These are phyloP conservation scores for Cavia porcellus DNA, from an alignment of 2,113 vertebrate genomes.

Conservation along the genomic window DNA sequence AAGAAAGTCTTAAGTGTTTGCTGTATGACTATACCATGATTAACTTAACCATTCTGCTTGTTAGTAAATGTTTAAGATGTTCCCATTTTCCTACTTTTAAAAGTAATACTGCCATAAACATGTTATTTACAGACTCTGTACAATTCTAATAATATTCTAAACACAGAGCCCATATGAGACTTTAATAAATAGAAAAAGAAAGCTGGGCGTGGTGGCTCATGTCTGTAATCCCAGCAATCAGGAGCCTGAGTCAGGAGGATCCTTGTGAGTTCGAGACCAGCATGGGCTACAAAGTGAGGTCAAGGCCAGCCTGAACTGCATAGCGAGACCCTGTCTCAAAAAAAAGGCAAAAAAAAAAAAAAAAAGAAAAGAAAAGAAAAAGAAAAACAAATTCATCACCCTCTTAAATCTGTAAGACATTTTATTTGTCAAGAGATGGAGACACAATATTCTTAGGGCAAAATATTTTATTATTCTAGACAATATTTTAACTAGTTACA, in stretches of 20 bases:
- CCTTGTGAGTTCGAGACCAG: no score
- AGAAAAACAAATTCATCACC: not conserved
- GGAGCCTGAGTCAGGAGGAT: no score
- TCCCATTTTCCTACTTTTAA: conserved; percentile 23
- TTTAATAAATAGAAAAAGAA: no score
- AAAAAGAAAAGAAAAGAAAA: conserved; percentile 25
- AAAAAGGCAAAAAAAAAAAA: no score
- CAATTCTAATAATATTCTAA: not conserved
- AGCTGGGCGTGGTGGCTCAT: no score
- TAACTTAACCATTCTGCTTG: not conserved
- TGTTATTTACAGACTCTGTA: not conserved
- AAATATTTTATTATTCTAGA: conserved; percentile 26
- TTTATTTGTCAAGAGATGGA: conserved; percentile 19
- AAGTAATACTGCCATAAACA: not conserved
- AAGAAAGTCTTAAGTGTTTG: not conserved
- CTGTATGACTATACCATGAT: not conserved
- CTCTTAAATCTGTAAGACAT: conserved; percentile 9
- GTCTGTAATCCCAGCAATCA: no score
- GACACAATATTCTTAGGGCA: not conserved
- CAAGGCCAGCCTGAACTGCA: no score
- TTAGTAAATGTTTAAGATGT: not conserved
- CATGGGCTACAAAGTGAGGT: no score
- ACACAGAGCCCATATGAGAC: conserved; percentile 29
- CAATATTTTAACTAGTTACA: not conserved
- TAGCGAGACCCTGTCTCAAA: no score